Evolutionary conservation across 1,140 invertebrate genomes (phyloP), one percentile per base, ranked within the genome.

Genomic region (Conus betulinus): DNA sequence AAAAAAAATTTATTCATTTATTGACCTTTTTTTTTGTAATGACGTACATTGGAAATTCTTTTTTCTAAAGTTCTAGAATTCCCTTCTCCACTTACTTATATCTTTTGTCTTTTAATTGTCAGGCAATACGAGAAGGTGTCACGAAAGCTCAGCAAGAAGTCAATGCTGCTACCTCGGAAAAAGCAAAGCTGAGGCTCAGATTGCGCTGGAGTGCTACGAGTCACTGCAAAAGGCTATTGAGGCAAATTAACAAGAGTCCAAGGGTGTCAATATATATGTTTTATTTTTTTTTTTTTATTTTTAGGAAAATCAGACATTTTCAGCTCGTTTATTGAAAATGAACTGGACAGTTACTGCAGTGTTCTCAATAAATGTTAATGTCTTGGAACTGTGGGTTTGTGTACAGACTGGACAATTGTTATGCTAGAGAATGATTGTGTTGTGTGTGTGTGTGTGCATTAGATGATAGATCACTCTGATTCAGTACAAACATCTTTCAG

Each of bases 161-260:
- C 8, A 96, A 96, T 88, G 97, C 98, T 55, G 98, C 99, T 60
- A 95, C 96, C 0, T 97, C 97, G 88, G 98, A 99, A 5, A 96
- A 97, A 95, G 98, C 97, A 98, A 97, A 95, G 98, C 98, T 52
- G 98, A 98, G 96, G 99, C 98, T 87, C 97, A 97, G 90, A 99
- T 99, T 94, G 98, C 98, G 51, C 96, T 99, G n/a, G 99, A 99
- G 96, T 98, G 98, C 79, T 98, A 97, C 79, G 98, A 99, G 96
- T 98, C 98, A 91, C 96, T 99, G 92, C 97, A 98, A 78, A 78
- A 98, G 95, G 98, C 98, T 91, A 25, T 92, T 6, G 90, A 91
- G 39, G 83, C 27, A 25, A 60, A 85, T 53, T 85, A 85, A 63
- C 20, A n/a, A 74, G 7, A 74, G 17, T 74, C 20, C 25, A 8